These are phyloP conservation scores for Acinonyx jubatus DNA, from an alignment of 2,113 vertebrate species.

Conservation along the genomic window DNA sequence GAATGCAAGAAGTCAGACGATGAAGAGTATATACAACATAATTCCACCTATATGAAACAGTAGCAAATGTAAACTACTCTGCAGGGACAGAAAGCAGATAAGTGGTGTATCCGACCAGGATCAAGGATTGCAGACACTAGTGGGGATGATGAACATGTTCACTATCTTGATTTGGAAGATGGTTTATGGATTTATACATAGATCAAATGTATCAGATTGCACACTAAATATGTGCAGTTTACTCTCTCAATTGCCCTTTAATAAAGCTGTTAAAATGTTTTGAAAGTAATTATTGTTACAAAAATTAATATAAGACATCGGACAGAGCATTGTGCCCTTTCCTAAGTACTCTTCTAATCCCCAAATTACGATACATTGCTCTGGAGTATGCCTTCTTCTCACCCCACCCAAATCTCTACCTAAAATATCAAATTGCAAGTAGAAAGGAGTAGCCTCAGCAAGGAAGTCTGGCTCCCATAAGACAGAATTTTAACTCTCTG, in stretches of 20 bases:
- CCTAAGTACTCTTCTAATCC: not conserved
- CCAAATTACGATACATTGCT: not conserved
- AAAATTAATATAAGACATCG: not conserved
- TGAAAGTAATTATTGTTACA: not conserved
- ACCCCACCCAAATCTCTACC: not conserved
- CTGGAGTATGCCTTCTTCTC: not conserved
- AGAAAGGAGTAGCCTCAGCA: not conserved
- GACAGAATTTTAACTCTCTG: slow-evolving; percentile 44
- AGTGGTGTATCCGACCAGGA: not conserved
- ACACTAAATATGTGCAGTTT: not conserved
- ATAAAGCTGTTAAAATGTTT: not conserved
- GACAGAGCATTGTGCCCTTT: not conserved
- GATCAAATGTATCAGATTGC: not conserved
- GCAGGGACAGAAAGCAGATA: not conserved
- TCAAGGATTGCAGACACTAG: not conserved
- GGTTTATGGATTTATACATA: not conserved
- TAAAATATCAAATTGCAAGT: not conserved
- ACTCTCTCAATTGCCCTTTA: not conserved
- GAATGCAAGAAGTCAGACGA: not conserved
- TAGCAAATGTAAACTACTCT: not conserved
- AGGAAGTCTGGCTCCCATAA: not conserved
- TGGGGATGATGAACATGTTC: not conserved
- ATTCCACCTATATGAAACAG: not conserved
- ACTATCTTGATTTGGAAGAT: not conserved
- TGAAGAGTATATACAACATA: not conserved